Base-by-base conservation (phyloP, 2,113 vertebrate genomes). In the Synodontis membranacea region DNA sequence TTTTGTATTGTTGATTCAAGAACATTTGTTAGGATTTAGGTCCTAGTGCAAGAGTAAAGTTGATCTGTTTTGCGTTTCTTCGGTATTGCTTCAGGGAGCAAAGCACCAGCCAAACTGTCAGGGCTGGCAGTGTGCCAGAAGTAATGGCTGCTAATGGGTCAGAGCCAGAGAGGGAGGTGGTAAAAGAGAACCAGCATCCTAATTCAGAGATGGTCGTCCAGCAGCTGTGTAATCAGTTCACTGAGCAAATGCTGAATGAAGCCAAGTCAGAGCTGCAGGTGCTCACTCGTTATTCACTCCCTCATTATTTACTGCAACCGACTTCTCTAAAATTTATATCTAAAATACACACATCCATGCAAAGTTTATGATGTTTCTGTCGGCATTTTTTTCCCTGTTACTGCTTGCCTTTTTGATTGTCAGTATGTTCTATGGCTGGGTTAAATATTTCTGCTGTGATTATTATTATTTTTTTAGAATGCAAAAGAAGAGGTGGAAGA, bases 231-330 rank as follows among this genome's bases (percentile, higher is more conserved):
- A 88, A 83, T 42, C 91, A 91, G 39, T 86, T 91, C 2, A 88
- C 93, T 64, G 93, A 95, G 86, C 82, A 88, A n/a, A 89, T 92
- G 64, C 80, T 94, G 84, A 84, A 92, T 7, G 90, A 92, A 60
- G 89, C 92, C 37, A 39, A 88, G 5, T 23, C 46, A 80, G 93
- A 95, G 78, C 89, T 95, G 12, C 87, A 95, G 95, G 94, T 96
- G 86, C 4, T 81, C 66, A 79, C 14, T 46, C 39, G 37, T 14
- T 37, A n/a, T 54, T 34, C 58, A 68, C n/a, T 23, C 42, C 5
- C 31, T 19, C 15, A 23, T 72, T 21, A 25, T 44, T 42, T 0
- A 72, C 15, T 25, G 4, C 12, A 1, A 75, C 25, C 46, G 14
- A 6, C 25, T 46, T 15, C 12, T 46, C 2, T 6, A n/a, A 46